These are phyloP conservation scores for Macrosiphum euphorbiae DNA, from an alignment of 2,888 invertebrate genomes.

Conservation along the genomic window DNA sequence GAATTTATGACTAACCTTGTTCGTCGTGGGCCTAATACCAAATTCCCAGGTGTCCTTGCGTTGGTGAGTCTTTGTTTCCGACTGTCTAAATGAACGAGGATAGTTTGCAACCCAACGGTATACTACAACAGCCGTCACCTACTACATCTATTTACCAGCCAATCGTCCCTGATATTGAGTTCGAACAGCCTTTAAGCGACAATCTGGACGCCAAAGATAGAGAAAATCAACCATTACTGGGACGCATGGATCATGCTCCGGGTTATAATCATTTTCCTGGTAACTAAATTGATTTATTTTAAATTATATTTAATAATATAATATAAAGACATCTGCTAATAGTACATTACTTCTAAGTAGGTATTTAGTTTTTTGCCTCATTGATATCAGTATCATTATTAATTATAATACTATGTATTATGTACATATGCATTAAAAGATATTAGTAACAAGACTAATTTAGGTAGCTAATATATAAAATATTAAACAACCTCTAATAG, in stretches of 20 bases:
- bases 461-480: background rate
- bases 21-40: background rate
- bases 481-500: background rate
- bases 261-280: slow-evolving; percentile 91
- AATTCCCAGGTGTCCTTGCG: slow-evolving; percentile 30
- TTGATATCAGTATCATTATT: background rate
- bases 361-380: background rate
- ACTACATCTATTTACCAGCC: slow-evolving; percentile 47
- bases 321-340: background rate
- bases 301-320: background rate
- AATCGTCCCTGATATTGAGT: slow-evolving; percentile 53
- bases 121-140: slow-evolving; percentile 39
- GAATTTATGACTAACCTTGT: slow-evolving; percentile 35
- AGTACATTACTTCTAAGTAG: background rate
- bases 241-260: slow-evolving; percentile 81
- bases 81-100: slow-evolving; percentile 60
- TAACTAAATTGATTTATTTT: slow-evolving; percentile 69
- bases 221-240: slow-evolving; percentile 94
- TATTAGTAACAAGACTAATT: background rate
- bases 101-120: slow-evolving; percentile 51
- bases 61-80: slow-evolving; percentile 30
- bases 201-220: slow-evolving; percentile 77
- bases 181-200: slow-evolving; percentile 50
- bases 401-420: background rate
- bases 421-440: background rate